Evolutionary conservation across 2,113 vertebrate species (phyloP), one percentile per base, ranked within the genome.

Genomic region (Thryonomys swinderianus): DNA sequence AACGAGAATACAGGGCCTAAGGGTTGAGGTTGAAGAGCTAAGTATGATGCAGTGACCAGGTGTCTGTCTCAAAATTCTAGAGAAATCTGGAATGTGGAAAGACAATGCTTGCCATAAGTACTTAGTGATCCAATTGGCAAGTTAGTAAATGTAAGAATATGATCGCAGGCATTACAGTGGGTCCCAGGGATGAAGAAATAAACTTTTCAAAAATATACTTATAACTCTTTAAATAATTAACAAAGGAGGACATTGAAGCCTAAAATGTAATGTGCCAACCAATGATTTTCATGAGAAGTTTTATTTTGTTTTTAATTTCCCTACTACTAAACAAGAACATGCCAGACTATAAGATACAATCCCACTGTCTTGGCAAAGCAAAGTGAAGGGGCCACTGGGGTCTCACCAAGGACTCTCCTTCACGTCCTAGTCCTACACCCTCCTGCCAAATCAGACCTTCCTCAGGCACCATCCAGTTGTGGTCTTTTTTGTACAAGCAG

Each of bases 291-390:
- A 74, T 64, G 93, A 91, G 21, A 93, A 92, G 32, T 21, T 76
- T 91, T n/a, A 13, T 64, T 79, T 92, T 55, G 53, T 74, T 95
- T 87, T 96, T 66, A 51, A 30, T 86, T 64, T 91, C 34, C 51
- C 71, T 37, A 3, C 53, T 87, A 48, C 23, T 86, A 34, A 8
- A n/a, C 3, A 59, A 37, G 51, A 73, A 74, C 34, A 69, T 42
- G 61, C 83, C 17, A 25, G 40, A 34, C 71, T 48, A 1, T 20
- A 61, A 66, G 16, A 18, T 78, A 59, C 27, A 87, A 11, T 16
- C 37, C 85, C 34, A 51, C 30, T 4, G 0, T 84, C 83, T 32
- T 59, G 34, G 32, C 83, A 91, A 57, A 79, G 42, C 40, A 0
- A 5, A 4, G 18, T 23, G 23, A 21, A 23, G 92, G 32, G n/a